Base-by-base conservation (phyloP, 2,797 vertebrate genomes). In the Oophaga sylvatica region DNA sequence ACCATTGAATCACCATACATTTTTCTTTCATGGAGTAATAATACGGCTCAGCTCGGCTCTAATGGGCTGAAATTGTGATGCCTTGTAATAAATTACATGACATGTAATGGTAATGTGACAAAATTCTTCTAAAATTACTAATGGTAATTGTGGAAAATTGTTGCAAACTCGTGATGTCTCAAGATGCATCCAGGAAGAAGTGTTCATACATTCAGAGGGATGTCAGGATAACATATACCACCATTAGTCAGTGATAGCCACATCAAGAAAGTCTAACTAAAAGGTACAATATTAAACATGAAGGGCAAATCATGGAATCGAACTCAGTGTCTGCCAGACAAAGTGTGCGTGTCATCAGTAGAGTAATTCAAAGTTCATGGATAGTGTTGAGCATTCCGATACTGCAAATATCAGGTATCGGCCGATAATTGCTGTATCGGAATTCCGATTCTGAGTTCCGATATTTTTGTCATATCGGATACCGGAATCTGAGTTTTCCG, bases 81-180 rank as follows among this genome's bases (percentile, higher is more conserved):
- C 29, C 20, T 62, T 53, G 12, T 80, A 79, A 19, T 79, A 26
- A 59, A 59, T 79, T 41, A 35, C 11, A 20, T 60, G 77, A 60
- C 57, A 35, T 20, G 19, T 41, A 80, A 80, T 60, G 57, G 16
- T 80, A 41, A 62, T 62, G 77, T 20, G 26, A 35, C 29, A n/a
- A 45, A 22, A 80, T 45, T 80, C 35, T 80, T n/a, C 63, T 63
- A 59, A 10, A 41, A 20, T 80, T 35, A 45, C 31, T 22, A 22
- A 80, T 20, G 79, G 31, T 80, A 80, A 80, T 60, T 63, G 79
- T 45, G 35, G 19, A 63, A 80, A 80, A 80, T 63, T 45, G 20
- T 20, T 0, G 13, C 19, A 62, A 20, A 29, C 11, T 11, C 17
- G 31, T 63, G 59, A 63, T 63, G 31, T 63, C 20, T 63, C 16